These are phyloP conservation scores for Fringilla coelebs DNA, from an alignment of 2,797 vertebrate genomes.

Conservation along the genomic window DNA sequence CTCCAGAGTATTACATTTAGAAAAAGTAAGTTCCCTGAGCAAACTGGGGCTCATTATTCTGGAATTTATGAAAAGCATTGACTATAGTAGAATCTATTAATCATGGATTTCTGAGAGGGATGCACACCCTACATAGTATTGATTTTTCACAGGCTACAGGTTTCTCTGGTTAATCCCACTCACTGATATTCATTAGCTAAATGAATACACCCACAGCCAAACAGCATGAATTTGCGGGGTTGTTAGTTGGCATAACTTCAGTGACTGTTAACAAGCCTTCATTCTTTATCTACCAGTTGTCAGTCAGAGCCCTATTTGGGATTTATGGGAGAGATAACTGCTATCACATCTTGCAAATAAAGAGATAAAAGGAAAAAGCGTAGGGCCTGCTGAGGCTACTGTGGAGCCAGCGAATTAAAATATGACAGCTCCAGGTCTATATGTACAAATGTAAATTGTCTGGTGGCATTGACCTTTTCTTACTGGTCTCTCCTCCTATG, in stretches of 20 bases:
- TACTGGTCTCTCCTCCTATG: neutral
- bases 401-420: neutral
- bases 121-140: constrained; percentile 9
- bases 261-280: constrained; percentile 12
- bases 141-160: constrained; percentile 13
- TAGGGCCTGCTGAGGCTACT: neutral
- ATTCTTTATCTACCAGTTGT: constrained; percentile 5
- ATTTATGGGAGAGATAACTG: neutral
- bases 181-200: constrained; percentile 7
- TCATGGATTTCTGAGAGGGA: neutral
- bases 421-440: neutral
- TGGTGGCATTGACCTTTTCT: neutral
- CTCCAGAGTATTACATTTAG: neutral
- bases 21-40: neutral
- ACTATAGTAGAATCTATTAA: neutral
- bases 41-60: neutral
- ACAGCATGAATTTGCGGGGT: neutral
- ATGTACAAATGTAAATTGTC: neutral
- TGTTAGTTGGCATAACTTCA: constrained; percentile 24
- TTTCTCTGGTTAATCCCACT: constrained; percentile 33
- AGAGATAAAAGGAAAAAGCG: neutral
- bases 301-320: neutral
- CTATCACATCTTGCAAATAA: neutral
- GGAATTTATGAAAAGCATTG: neutral
- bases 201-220: constrained; percentile 1